A percentile compares a stretch with the other conserved stretches of the same genome.
Conservation (phyloP, 2,113 vertebrate species). For the Myiagra hebetior region DNA sequence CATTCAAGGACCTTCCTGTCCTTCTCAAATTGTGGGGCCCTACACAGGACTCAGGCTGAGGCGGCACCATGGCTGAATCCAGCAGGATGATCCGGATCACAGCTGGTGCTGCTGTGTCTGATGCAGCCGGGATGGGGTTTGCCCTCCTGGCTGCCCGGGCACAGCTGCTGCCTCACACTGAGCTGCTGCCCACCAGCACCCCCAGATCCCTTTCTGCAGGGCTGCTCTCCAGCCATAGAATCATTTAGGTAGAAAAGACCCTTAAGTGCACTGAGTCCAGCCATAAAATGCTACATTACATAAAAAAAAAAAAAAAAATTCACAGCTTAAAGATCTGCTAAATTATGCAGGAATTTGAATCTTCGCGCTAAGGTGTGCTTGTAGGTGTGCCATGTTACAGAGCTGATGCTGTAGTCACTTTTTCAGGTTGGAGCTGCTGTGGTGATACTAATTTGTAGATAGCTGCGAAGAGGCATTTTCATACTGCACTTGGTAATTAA, state of each 20-base stretch:
- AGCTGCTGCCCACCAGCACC: background rate
- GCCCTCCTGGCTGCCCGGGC: background rate
- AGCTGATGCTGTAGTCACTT: background rate
- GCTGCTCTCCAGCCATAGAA: background rate
- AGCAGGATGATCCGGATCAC: background rate
- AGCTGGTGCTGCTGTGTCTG: background rate
- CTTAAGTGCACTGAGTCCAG: background rate
- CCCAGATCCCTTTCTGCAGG: background rate
- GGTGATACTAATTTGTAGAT: background rate
- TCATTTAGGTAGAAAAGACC: background rate
- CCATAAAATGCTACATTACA: rapidly evolving
- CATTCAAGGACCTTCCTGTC: background rate
- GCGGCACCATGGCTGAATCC: rapidly evolving
- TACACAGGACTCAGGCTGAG: background rate
- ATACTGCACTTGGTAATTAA: background rate
- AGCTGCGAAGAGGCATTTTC: background rate
- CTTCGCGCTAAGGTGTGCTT: background rate
- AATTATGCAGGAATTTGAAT: background rate
- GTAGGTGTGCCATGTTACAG: background rate
- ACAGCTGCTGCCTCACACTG: background rate
- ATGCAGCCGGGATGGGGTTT: background rate
- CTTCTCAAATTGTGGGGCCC: background rate
- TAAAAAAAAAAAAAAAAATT: background rate
- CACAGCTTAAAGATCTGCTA: background rate
- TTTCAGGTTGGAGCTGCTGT: background rate